phyloP scores from a whole-genome alignment of 2,113 vertebrate genomes.

The Callipepla squamata region DNA sequence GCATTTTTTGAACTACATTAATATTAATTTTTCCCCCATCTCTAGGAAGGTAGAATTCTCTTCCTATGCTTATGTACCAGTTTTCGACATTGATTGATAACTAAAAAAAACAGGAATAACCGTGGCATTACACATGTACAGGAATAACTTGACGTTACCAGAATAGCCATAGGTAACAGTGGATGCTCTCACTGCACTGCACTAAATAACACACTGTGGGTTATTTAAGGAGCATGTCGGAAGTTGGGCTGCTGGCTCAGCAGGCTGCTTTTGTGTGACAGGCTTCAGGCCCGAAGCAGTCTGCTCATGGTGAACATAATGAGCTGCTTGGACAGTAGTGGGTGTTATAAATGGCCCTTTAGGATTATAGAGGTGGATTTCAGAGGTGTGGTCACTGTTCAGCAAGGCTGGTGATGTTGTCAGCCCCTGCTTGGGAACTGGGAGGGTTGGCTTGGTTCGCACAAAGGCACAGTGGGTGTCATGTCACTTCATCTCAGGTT shows the following conservation, averaged over 20 bases:
- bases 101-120: neutral
- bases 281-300: neutral
- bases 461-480: neutral
- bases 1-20: neutral
- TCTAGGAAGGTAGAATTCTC: neutral
- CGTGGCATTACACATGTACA: rapidly evolving
- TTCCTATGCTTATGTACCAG: neutral
- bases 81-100: neutral
- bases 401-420: neutral
- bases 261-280: neutral
- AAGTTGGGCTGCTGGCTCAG: rapidly evolving
- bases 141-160: neutral
- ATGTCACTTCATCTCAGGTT: neutral
- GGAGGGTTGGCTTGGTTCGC: neutral
- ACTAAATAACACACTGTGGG: no score
- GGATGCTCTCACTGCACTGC: rapidly evolving
- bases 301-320: neutral
- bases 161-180: neutral
- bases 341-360: rapidly evolving
- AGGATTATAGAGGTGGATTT: neutral
- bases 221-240: rapidly evolving
- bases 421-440: neutral
- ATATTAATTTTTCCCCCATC: neutral
- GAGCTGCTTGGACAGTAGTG: neutral
- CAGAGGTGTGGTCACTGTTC: neutral